Evolutionary conservation across 2,888 invertebrate species (phyloP), one percentile per base, ranked within the genome.

Genomic region (Pristionchus entomophagus): DNA sequence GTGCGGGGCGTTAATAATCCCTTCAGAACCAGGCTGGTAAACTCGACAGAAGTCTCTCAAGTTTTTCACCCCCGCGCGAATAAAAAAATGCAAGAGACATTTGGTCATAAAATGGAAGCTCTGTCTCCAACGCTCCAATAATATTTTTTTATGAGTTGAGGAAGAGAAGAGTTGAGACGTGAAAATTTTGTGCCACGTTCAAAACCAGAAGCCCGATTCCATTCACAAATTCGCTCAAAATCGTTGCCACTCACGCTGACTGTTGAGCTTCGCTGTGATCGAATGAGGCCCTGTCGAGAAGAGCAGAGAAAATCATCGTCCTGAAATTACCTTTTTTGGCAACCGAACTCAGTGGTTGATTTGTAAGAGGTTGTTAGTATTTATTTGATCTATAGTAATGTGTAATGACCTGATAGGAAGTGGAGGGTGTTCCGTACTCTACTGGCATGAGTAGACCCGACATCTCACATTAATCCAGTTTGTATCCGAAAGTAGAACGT

Each of bases 331-430:
- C n/a, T n/a, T n/a, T n/a, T n/a, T n/a, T n/a, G n/a, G n/a, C n/a
- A n/a, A n/a, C n/a, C n/a, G n/a, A n/a, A n/a, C n/a, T n/a, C n/a
- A n/a, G n/a, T n/a, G n/a, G n/a, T n/a, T n/a, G n/a, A n/a, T n/a
- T n/a, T n/a, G n/a, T n/a, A n/a, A n/a, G n/a, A n/a, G n/a, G n/a
- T n/a, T n/a, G n/a, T n/a, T n/a, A n/a, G n/a, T n/a, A n/a, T n/a
- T n/a, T n/a, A n/a, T n/a, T n/a, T n/a, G n/a, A n/a, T n/a, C n/a
- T n/a, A n/a, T n/a, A n/a, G n/a, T n/a, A n/a, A n/a, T n/a, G n/a
- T n/a, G n/a, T n/a, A n/a, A n/a, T n/a, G 22, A 73, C 73, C 45
- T 73, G 73, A 73, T 73, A 73, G 38, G 73, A 73, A 41, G 73
- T 73, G 41, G 73, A 73, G 10, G 73, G 73, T n/a, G 73, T 26